Conservation (phyloP, 1,140 invertebrate genomes). For the Zaprionus taronus region DNA sequence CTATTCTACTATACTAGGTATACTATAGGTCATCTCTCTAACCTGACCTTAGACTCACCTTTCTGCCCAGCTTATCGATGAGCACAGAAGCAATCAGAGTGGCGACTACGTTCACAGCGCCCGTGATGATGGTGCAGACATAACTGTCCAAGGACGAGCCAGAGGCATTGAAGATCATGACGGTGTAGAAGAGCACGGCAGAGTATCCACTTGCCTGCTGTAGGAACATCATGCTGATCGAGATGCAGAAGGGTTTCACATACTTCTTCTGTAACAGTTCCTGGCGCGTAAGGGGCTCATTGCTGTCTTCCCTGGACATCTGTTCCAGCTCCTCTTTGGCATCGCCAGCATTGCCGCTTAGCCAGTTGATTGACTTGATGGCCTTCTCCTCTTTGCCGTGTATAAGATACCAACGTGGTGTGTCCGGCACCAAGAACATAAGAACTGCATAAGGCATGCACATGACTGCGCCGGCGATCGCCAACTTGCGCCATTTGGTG, state of each 20-base stretch:
- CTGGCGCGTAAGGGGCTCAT: background rate
- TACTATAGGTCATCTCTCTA: too few species aligned
- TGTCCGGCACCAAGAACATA: background rate
- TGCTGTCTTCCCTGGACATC: background rate
- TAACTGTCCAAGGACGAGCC: constrained; percentile 90
- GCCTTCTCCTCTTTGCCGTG: background rate
- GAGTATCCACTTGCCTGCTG: constrained; percentile 92
- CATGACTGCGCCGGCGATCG: background rate
- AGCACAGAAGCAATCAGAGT: background rate
- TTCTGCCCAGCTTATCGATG: constrained; percentile 13
- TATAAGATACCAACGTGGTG: constrained; percentile 3
- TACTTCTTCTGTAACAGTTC: constrained; percentile 1
- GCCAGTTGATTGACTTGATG: background rate
- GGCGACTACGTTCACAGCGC: constrained; percentile 8
- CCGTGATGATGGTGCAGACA: constrained; percentile 84
- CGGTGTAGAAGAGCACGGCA: constrained; percentile 95
- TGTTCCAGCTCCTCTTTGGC: background rate
- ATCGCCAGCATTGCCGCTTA: background rate
- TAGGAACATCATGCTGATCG: background rate
- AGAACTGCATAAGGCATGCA: background rate
- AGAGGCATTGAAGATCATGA: constrained; percentile 91
- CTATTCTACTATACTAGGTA: too few species aligned
- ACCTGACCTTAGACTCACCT: background rate
- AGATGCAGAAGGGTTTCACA: background rate
- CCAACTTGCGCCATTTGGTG: constrained; percentile 8